phyloP scores from a whole-genome alignment of 2,888 invertebrate species.

The Melieria picta region DNA sequence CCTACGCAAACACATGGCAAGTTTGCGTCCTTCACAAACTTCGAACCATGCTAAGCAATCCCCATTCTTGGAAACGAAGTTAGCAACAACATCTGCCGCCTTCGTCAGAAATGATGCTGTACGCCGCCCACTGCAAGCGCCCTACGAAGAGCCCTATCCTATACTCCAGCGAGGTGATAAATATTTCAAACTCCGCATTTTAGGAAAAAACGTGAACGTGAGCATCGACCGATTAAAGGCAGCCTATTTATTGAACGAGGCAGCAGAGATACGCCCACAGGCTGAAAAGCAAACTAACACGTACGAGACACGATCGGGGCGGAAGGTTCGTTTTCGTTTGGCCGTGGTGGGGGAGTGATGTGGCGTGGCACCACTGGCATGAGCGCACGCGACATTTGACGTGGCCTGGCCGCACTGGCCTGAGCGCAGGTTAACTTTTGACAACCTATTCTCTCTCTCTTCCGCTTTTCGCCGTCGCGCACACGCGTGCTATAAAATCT shows the following conservation, averaged over 20 bases:
- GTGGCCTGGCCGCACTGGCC: too few species aligned
- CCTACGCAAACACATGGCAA: too few species aligned
- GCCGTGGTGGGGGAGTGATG: neutral
- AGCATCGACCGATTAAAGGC: too few species aligned
- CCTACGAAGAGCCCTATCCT: neutral
- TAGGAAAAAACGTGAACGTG: too few species aligned
- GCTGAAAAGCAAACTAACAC: too few species aligned
- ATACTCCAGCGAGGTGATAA: neutral
- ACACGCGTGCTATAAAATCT: too few species aligned
- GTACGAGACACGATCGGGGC: neutral
- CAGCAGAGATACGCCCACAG: too few species aligned
- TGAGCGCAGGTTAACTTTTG: neutral
- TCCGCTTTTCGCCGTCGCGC: too few species aligned
- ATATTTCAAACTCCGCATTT: neutral
- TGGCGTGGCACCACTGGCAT: neutral
- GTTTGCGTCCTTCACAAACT: too few species aligned
- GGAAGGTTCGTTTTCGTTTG: neutral
- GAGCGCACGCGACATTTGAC: neutral
- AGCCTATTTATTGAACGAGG: too few species aligned
- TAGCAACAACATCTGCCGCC: neutral
- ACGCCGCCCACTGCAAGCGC: neutral
- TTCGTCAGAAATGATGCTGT: slow-evolving; percentile 10
- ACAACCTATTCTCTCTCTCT: neutral
- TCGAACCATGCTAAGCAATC: neutral
- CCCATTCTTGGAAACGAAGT: neutral